Conservation (phyloP, 2,113 vertebrate species). For the Bagarius yarrelli region DNA sequence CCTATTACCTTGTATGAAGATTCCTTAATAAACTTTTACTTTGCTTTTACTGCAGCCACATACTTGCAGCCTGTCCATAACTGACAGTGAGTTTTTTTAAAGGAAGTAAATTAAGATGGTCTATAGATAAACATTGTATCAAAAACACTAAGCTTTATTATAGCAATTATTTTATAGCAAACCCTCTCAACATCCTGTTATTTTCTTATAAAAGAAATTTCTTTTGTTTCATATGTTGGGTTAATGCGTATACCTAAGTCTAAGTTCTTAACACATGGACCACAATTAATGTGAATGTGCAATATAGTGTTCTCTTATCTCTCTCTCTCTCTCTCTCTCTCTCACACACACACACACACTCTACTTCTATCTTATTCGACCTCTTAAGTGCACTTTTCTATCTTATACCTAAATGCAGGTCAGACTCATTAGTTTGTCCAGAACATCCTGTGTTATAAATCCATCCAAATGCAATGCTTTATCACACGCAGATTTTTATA, state of each 20-base stretch:
- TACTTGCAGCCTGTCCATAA: too few species aligned
- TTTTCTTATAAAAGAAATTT: not conserved
- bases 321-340: too few species aligned
- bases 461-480: not conserved
- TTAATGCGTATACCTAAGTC: not conserved
- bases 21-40: too few species aligned
- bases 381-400: not conserved
- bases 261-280: not conserved
- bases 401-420: conserved; percentile 12
- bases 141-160: not conserved
- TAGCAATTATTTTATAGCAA: not conserved
- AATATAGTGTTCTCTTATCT: not conserved
- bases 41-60: too few species aligned
- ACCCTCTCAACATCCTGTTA: not conserved
- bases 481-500: not conserved
- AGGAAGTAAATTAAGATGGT: not conserved
- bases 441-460: not conserved
- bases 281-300: not conserved
- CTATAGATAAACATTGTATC: not conserved
- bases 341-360: not conserved
- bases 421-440: not conserved
- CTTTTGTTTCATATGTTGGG: not conserved
- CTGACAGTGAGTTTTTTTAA: too few species aligned
- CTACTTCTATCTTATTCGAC: not conserved
- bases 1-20: too few species aligned